These are phyloP conservation scores for Bibio marci DNA, from an alignment of 2,888 invertebrate species.

Conservation along the genomic window DNA sequence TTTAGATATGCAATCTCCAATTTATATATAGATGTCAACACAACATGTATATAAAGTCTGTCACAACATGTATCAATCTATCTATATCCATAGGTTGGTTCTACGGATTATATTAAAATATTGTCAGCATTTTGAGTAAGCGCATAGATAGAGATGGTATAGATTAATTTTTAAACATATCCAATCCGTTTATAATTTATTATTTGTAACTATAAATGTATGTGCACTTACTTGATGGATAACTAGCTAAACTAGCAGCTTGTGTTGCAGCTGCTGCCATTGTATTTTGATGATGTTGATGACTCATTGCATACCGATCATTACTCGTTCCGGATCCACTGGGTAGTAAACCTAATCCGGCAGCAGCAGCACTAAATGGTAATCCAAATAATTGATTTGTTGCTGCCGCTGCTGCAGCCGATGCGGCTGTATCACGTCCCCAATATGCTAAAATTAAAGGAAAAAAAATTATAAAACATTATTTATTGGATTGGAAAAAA, in stretches of 20 bases:
- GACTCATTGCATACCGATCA: slow-evolving; percentile 30
- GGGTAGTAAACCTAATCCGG: slow-evolving; percentile 25
- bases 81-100: too few species aligned
- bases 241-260: slow-evolving; percentile 59
- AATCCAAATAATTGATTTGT: slow-evolving; percentile 28
- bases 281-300: slow-evolving; percentile 32
- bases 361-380: slow-evolving; percentile 29
- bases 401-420: slow-evolving; percentile 27
- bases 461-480: slow-evolving; percentile 3
- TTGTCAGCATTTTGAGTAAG: too few species aligned
- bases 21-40: too few species aligned
- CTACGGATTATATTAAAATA: too few species aligned
- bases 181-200: too few species aligned
- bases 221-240: slow-evolving; percentile 53
- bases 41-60: too few species aligned
- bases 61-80: too few species aligned
- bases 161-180: too few species aligned
- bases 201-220: too few species aligned
- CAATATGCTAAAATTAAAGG: slow-evolving; percentile 50
- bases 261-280: slow-evolving; percentile 73
- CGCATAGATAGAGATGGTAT: too few species aligned
- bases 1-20: too few species aligned
- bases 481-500: neutral
- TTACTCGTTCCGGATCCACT: slow-evolving; percentile 22
- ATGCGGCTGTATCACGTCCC: slow-evolving; percentile 41